Percentiles rank a stretch among this genome's conserved stretches.
phyloP scores from a whole-genome alignment of 2,888 invertebrate species.

The Pelosia muscerda region DNA sequence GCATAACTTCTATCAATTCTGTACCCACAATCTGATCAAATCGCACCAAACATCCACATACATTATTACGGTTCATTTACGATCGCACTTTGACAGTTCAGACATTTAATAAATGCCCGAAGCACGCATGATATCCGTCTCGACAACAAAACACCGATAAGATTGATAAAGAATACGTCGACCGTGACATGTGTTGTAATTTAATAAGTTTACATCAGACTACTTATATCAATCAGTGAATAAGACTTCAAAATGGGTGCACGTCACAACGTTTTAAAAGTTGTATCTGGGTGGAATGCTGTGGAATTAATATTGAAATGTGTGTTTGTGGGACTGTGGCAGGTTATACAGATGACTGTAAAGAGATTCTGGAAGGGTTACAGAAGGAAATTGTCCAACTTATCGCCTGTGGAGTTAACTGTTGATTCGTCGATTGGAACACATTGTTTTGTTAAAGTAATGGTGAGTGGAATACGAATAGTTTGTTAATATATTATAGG shows the following conservation, averaged over 20 bases:
- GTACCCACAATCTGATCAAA: too few species aligned
- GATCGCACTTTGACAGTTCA: constrained; percentile 5
- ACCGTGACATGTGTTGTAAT: constrained; percentile 52
- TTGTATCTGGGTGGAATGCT: constrained; percentile 76
- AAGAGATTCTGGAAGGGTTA: constrained; percentile 79
- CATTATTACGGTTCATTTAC: background rate
- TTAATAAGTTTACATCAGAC: constrained; percentile 61
- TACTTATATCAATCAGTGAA: constrained; percentile 51
- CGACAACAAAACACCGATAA: constrained; percentile 59
- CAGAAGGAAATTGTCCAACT: constrained; percentile 66
- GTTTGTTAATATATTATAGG: background rate
- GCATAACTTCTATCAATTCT: background rate
- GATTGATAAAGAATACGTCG: constrained; percentile 66
- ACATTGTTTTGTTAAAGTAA: constrained; percentile 81
- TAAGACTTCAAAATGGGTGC: constrained; percentile 63
- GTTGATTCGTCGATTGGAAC: constrained; percentile 79
- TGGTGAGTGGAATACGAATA: constrained; percentile 69
- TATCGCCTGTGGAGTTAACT: constrained; percentile 70
- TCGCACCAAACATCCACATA: background rate
- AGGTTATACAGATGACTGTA: constrained; percentile 68
- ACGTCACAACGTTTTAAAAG: constrained; percentile 66
- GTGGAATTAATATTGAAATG: constrained; percentile 73
- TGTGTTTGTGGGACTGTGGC: constrained; percentile 75
- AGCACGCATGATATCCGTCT: constrained; percentile 51
- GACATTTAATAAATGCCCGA: background rate